Evolutionary conservation across 2,888 invertebrate species (phyloP).

Genomic region (Oligia strigilis): DNA sequence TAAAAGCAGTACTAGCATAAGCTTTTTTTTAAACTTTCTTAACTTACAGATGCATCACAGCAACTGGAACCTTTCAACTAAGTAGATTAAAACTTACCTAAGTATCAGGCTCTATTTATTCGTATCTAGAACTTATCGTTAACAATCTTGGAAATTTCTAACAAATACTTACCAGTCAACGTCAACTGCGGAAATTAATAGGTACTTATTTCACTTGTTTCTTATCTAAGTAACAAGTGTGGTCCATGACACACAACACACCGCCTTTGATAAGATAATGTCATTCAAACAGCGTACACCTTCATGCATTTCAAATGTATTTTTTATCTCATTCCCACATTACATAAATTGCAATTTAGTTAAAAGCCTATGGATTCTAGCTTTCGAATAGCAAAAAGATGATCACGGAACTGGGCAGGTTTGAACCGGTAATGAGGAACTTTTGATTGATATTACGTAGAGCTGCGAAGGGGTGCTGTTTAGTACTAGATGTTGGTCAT

Average conservation of each 20-base stretch:
- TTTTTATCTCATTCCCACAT: constrained; percentile 58
- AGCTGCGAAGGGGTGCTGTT: constrained; percentile 30
- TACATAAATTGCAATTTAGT: constrained; percentile 64
- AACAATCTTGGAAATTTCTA: not conserved
- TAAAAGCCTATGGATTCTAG: constrained; percentile 57
- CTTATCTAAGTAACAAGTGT: constrained; percentile 14
- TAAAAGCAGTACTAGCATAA: not conserved
- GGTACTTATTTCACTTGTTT: constrained; percentile 16
- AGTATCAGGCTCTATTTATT: not conserved
- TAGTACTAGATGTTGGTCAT: constrained; percentile 37
- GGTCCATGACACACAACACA: constrained; percentile 7
- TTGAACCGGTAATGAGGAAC: constrained; percentile 64
- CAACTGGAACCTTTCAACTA: constrained; percentile 2
- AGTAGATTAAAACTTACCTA: constrained; percentile 10
- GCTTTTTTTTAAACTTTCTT: not conserved
- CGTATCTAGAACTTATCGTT: constrained; percentile 4
- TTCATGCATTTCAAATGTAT: constrained; percentile 40
- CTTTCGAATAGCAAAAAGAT: constrained; percentile 70
- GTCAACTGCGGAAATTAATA: constrained; percentile 17
- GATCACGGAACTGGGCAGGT: constrained; percentile 61
- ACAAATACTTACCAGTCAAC: not conserved
- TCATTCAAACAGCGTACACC: constrained; percentile 18
- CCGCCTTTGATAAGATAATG: constrained; percentile 36
- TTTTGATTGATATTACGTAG: constrained; percentile 68
- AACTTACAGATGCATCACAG: not conserved